Evolutionary conservation across 2,888 invertebrate species (phyloP).

Genomic region (Drosophila barbarae): DNA sequence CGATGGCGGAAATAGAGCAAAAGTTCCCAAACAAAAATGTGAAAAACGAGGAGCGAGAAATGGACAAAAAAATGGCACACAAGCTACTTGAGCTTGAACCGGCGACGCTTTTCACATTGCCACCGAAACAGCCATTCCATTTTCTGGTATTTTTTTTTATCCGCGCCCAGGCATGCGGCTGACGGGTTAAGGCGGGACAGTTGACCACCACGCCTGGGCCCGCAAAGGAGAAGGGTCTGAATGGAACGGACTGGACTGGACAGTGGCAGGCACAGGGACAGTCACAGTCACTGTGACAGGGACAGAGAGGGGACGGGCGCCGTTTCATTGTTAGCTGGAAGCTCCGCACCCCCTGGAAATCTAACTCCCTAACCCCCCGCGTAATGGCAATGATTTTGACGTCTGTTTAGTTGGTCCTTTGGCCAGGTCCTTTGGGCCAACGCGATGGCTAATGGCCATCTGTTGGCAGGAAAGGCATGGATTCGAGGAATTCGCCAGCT

Average conservation of each 20-base stretch:
- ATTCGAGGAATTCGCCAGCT: constrained; percentile 30
- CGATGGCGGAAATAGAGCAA: constrained; percentile 72
- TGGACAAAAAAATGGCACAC: constrained; percentile 61
- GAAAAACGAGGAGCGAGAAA: constrained; percentile 20
- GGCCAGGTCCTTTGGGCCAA: constrained; percentile 9
- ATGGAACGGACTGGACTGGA: neutral
- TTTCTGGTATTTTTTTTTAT: constrained; percentile 47
- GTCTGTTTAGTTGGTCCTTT: constrained; percentile 70
- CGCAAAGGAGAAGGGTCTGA: constrained; percentile 10
- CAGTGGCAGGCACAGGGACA: neutral
- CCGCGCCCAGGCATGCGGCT: constrained; percentile 61
- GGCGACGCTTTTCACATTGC: constrained; percentile 42
- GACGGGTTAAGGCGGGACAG: constrained; percentile 73
- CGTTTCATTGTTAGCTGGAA: constrained; percentile 54
- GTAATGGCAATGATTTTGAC: constrained; percentile 77
- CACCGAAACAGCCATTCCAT: constrained; percentile 9
- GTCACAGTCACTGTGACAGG: neutral
- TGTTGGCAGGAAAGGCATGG: constrained; percentile 22
- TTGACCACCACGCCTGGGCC: constrained; percentile 58
- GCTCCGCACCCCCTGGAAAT: neutral
- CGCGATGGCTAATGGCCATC: constrained; percentile 57
- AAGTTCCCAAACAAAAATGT: constrained; percentile 54
- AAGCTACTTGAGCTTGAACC: constrained; percentile 66
- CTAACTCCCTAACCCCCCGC: constrained; percentile 42
- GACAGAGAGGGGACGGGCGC: constrained; percentile 7